Evolutionary conservation across 2,888 invertebrate genomes (phyloP).

Genomic region (Caenorhabditis sp.): DNA sequence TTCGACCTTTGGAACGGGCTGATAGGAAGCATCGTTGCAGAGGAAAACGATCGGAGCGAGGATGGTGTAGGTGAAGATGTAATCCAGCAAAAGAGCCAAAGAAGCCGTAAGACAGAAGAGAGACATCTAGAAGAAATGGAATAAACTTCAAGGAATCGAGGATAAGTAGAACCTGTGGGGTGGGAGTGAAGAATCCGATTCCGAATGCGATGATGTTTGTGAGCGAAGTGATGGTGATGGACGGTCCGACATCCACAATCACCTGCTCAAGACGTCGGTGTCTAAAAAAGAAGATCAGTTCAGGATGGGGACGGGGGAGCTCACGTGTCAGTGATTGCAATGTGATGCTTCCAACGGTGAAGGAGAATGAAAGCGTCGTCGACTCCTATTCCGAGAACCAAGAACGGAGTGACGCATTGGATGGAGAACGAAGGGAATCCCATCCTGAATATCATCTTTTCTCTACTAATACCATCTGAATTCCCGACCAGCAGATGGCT

Average conservation of each 20-base stretch:
- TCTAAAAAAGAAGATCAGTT: constrained; percentile 10
- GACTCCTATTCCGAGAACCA: constrained; percentile 77
- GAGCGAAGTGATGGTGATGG: constrained; percentile 77
- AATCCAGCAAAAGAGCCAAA: constrained; percentile 76
- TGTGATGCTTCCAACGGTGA: constrained; percentile 74
- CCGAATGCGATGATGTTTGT: constrained; percentile 78
- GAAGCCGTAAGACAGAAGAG: constrained; percentile 77
- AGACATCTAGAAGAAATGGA: constrained; percentile 67
- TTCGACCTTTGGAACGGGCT: constrained; percentile 21
- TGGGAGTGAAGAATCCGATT: constrained; percentile 76
- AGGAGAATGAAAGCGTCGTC: constrained; percentile 78
- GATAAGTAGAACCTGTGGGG: constrained; percentile 71
- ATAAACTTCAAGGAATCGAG: background rate
- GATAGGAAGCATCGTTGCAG: constrained; percentile 43
- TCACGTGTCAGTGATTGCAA: constrained; percentile 45
- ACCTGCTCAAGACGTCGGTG: constrained; percentile 61
- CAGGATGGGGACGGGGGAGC: background rate
- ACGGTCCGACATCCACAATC: constrained; percentile 75
- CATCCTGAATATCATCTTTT: no score
- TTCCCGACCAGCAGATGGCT: constrained; percentile 71
- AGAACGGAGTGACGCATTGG: constrained; percentile 77
- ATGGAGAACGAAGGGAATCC: constrained; percentile 73
- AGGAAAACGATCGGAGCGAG: constrained; percentile 67
- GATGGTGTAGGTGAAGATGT: constrained; percentile 76
- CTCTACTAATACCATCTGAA: no score